Evolutionary conservation across 2,113 vertebrate genomes (phyloP).

Genomic region (Corydoras maculifer): DNA sequence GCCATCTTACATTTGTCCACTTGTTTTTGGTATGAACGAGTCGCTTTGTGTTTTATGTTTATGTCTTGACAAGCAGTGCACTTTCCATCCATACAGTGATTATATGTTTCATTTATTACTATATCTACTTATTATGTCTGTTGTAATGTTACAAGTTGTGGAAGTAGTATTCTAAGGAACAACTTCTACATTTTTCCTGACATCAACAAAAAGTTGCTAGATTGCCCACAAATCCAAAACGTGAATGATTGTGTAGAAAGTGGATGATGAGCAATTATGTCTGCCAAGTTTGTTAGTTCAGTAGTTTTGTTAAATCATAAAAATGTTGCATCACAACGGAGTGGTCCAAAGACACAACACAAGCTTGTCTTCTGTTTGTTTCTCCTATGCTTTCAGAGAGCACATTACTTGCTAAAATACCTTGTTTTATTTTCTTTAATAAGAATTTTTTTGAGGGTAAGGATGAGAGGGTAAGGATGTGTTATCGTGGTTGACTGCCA

Average conservation of each 20-base stretch:
- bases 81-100: too few relatives aligned
- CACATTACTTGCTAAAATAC: background rate
- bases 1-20: constrained; percentile 18
- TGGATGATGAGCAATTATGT: too few relatives aligned
- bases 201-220: too few relatives aligned
- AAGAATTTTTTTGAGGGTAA: constrained; percentile 18
- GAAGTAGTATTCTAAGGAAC: too few relatives aligned
- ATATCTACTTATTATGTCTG: too few relatives aligned
- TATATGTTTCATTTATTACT: too few relatives aligned
- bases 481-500: too few relatives aligned
- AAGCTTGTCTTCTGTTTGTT: background rate
- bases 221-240: too few relatives aligned
- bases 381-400: background rate
- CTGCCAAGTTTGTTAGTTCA: too few relatives aligned
- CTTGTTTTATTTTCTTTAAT: constrained; percentile 57
- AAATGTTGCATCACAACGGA: background rate
- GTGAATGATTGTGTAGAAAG: too few relatives aligned
- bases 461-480: too few relatives aligned
- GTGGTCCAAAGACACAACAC: constrained; percentile 2
- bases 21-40: background rate
- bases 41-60: background rate
- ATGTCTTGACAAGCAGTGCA: background rate
- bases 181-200: background rate
- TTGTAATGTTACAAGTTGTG: too few relatives aligned
- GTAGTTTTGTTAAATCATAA: constrained; percentile 6